Base-by-base conservation (phyloP, 35 echinoderm and acorn worm genomes). In the Patiria miniata region DNA sequence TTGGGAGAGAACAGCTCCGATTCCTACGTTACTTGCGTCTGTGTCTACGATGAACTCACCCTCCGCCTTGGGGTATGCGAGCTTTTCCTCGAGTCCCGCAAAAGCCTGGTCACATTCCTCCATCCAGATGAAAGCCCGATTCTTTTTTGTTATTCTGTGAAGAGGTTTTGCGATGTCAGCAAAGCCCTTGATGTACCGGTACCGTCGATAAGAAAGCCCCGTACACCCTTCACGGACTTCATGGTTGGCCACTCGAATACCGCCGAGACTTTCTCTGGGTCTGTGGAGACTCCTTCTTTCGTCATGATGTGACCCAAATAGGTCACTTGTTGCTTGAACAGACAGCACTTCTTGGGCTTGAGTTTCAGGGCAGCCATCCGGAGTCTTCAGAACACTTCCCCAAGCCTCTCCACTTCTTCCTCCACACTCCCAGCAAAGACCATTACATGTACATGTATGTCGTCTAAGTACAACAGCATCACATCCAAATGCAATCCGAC, bases 11-110 rank as follows among this genome's bases (percentile, higher is more conserved):
- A 91, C 89, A 42, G 79, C 80, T 44, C 60, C 81, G 8, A 84
- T 34, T 33, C 26, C 81, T 53, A 52, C 38, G n/a, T 22, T 7
- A 47, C 56, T 90, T 16, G 90, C 85, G 54, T 83, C 57, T 2
- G 90, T 87, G 32, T 92, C 90, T 23, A 92, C 28, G 8, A 88
- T 37, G 39, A 81, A 92, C 52, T 69, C 28, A n/a, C 77, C 90
- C 22, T 92, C 77, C 5, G 21, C 9, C 7, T 19, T 28, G 8
- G 90, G 90, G 39, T 87, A 92, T 2, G 90, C 33, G 12, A 92
- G 33, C 5, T 7, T 57, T 39, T 81, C 44, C 85, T 82, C 87
- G 16, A 92, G 61, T 22, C 14, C 28, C 19, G 47, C 10, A 56
- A 88, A 87, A 17, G 90, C 53, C 2, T 12, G 17, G 28, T 87